Percentiles rank a stretch among this genome's conserved stretches.
Evolutionary conservation across 2,888 invertebrate species (phyloP).

Genomic region (Papilio demoleus): DNA sequence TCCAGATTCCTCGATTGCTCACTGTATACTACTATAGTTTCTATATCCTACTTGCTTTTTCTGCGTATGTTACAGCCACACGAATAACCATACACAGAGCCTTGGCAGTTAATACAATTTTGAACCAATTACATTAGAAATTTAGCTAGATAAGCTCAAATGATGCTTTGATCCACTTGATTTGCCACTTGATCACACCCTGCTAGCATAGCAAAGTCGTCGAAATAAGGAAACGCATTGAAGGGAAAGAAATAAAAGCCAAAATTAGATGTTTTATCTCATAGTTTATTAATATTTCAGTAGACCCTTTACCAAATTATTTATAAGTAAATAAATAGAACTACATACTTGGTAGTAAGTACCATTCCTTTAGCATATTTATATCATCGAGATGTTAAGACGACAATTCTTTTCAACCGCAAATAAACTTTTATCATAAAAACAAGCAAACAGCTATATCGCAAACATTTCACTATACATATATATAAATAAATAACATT

Average conservation of each 20-base stretch:
- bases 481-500: conserved; percentile 62
- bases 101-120: no score
- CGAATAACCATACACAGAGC: no score
- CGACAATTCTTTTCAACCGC: conserved; percentile 66
- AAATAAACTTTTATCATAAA: conserved; percentile 73
- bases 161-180: no score
- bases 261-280: conserved; percentile 59
- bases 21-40: no score
- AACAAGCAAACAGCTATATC: conserved; percentile 79
- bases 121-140: no score
- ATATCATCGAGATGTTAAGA: conserved; percentile 65
- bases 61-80: no score
- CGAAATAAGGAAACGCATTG: not conserved
- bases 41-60: no score
- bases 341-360: conserved; percentile 80
- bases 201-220: not conserved
- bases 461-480: conserved; percentile 59
- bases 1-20: no score
- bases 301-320: conserved; percentile 84
- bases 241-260: conserved; percentile 49
- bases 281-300: conserved; percentile 82
- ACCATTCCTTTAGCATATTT: conserved; percentile 67
- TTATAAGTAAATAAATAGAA: conserved; percentile 82
- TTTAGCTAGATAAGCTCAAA: no score
- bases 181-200: not conserved